phyloP scores from a whole-genome alignment of 1,140 invertebrate genomes.

The Tetraneura akinire region DNA sequence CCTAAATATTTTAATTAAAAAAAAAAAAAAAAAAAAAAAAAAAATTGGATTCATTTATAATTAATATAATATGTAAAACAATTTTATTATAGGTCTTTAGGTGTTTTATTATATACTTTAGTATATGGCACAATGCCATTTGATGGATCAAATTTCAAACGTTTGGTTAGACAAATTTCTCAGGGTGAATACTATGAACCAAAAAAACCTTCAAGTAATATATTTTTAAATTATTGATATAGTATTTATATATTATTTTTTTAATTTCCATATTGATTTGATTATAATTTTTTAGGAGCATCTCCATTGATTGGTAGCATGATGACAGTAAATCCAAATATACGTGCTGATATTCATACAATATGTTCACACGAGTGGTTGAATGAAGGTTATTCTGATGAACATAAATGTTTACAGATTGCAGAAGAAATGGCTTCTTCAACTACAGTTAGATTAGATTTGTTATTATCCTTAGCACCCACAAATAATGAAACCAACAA shows the following conservation, averaged over 20 bases:
- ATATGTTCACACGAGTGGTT: conserved; percentile 95
- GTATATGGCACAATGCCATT: conserved; percentile 99
- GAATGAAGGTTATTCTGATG: conserved; percentile 79
- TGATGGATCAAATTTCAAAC: conserved; percentile 97
- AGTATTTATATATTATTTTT: conserved; percentile 6
- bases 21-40: background rate
- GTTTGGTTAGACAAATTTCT: conserved; percentile 95
- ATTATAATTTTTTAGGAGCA: conserved; percentile 69
- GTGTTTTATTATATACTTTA: conserved; percentile 94
- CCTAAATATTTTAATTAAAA: background rate
- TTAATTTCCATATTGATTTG: background rate
- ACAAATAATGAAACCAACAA: conserved; percentile 59
- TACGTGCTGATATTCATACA: conserved; percentile 88
- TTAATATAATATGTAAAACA: background rate
- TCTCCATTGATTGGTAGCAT: conserved; percentile 92
- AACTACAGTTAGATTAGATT: conserved; percentile 84
- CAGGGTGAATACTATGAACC: conserved; percentile 97
- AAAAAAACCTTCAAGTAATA: conserved; percentile 74
- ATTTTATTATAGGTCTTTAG: conserved; percentile 84
- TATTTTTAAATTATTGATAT: background rate
- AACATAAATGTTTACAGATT: conserved; percentile 75
- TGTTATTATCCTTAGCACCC: conserved; percentile 81
- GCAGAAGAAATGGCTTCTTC: conserved; percentile 86
- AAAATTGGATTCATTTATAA: too few relatives aligned
- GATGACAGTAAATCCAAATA: conserved; percentile 86